Percentiles rank a stretch among this genome's conserved stretches.
phyloP scores from a whole-genome alignment of 2,888 invertebrate genomes.

The Drosophila basisetae region DNA sequence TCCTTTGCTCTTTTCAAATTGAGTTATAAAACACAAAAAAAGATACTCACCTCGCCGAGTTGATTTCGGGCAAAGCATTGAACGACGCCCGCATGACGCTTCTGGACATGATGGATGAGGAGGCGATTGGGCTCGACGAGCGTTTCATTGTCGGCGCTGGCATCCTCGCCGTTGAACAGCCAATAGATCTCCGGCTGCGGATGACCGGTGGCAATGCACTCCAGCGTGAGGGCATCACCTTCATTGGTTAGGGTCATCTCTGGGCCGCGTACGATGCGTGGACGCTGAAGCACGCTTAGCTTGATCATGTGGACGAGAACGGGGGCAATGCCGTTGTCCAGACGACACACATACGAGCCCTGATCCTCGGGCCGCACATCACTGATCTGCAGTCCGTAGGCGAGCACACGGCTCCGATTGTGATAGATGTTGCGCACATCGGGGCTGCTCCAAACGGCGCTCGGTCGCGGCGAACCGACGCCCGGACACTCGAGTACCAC shows the following conservation, averaged over 20 bases:
- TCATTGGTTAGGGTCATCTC: conserved; percentile 86
- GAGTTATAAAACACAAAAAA: neutral
- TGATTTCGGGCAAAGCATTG: conserved; percentile 95
- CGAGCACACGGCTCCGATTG: conserved; percentile 86
- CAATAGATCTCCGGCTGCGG: conserved; percentile 92
- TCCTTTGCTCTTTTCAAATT: neutral
- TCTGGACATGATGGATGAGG: conserved; percentile 89
- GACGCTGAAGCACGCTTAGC: conserved; percentile 86
- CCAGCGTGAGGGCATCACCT: conserved; percentile 86
- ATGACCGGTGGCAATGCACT: conserved; percentile 89
- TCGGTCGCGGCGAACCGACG: conserved; percentile 89
- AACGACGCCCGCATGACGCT: conserved; percentile 94
- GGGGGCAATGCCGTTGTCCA: conserved; percentile 88
- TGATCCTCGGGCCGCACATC: conserved; percentile 88
- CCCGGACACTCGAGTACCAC: conserved; percentile 90
- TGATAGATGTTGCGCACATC: conserved; percentile 86
- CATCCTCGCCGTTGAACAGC: conserved; percentile 93
- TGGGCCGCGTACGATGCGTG: conserved; percentile 85
- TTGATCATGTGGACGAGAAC: conserved; percentile 87
- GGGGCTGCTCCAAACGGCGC: conserved; percentile 88
- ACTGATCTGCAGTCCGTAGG: conserved; percentile 87
- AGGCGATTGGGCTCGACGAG: conserved; percentile 86
- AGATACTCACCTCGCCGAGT: conserved; percentile 89
- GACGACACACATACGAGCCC: conserved; percentile 92
- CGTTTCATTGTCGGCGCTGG: conserved; percentile 87